Evolutionary conservation across 2,888 invertebrate species (phyloP), one percentile per base, ranked within the genome.

Genomic region (Cartodere bifasciata): DNA sequence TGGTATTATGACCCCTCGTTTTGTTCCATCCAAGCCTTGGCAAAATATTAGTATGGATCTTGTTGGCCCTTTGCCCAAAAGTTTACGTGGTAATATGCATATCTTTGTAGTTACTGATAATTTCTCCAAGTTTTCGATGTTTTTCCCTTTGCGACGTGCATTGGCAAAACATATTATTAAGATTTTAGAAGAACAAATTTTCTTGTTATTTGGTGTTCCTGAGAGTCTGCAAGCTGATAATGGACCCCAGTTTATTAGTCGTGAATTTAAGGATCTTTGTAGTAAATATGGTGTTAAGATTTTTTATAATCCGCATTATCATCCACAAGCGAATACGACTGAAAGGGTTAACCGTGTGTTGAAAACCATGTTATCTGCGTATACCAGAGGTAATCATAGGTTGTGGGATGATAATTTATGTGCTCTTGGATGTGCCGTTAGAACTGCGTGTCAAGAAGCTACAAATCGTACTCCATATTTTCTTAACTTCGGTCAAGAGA

Each of bases 261-360:
- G 29, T 4, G 32, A 32, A 20, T 42, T 42, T 21, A 12, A 24
- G 6, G 16, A 23, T 11, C 23, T 42, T 6, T 21, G 28, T 11
- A 11, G 26, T 6, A 29, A 37, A 5, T 43, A 43, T 27, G 30
- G 34, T 5, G 25, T 38, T 6, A 31, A 16, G 21, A 25, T 34
- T 15, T 13, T 22, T 3, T 37, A 28, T 20, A 52, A 45, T 1
- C 43, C 49, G 1, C 31, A 39, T 4, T 52, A 54, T 28, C 35
- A 43, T 7, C 43, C 48, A 0, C 49, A 53, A 23, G 43, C 40
- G 5, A 53, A 56, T 31, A 47, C 49, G 0, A 45, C 45, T 1
- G 52, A 54, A 34, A 10, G 51, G 3, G 40, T 45, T 0, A 53
- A 51, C 23, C 28, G 46, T 12, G 46, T 47, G 0, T 13, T 53